A percentile compares a stretch with the other conserved stretches of the same genome.
These are phyloP conservation scores for Anabas testudineus DNA, from an alignment of 2,797 vertebrate genomes.

Conservation along the genomic window DNA sequence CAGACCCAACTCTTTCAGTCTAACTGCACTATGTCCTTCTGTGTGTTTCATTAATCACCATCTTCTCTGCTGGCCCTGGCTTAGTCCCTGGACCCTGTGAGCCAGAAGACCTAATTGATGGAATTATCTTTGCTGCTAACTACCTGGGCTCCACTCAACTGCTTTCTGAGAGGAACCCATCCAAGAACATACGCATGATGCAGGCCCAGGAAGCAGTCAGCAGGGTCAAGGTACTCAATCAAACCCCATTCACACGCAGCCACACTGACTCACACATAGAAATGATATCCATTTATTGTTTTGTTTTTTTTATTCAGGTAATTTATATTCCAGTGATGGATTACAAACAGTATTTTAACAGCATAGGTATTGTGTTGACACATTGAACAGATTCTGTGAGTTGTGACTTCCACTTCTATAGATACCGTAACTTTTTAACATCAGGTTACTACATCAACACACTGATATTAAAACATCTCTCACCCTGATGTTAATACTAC, in stretches of 20 bases:
- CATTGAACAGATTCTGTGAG: too few species aligned
- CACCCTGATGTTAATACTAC: neutral
- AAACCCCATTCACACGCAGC: neutral
- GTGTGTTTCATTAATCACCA: conserved; percentile 25
- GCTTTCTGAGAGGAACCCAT: conserved; percentile 97
- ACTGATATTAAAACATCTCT: neutral
- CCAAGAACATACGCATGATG: conserved; percentile 99
- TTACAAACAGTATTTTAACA: too few species aligned
- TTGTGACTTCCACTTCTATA: conserved; percentile 7
- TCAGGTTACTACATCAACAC: neutral
- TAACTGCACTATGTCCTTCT: conserved; percentile 27
- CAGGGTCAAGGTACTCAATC: conserved; percentile 92
- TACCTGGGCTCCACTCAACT: conserved; percentile 99
- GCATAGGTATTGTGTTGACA: too few species aligned
- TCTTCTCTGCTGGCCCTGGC: conserved; percentile 58
- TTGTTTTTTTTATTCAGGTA: too few species aligned
- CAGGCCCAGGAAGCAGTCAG: conserved; percentile 99
- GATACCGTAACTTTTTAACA: neutral
- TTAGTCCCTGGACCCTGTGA: conserved; percentile 98
- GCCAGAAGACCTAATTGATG: conserved; percentile 98
- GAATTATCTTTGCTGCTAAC: conserved; percentile 99
- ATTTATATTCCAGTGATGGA: too few species aligned
- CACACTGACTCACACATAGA: conserved; percentile 13
- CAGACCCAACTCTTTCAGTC: conserved; percentile 24
- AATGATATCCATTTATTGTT: conserved; percentile 13